phyloP scores from a whole-genome alignment of 1,140 invertebrate species.

The Drosophila suzukii region DNA sequence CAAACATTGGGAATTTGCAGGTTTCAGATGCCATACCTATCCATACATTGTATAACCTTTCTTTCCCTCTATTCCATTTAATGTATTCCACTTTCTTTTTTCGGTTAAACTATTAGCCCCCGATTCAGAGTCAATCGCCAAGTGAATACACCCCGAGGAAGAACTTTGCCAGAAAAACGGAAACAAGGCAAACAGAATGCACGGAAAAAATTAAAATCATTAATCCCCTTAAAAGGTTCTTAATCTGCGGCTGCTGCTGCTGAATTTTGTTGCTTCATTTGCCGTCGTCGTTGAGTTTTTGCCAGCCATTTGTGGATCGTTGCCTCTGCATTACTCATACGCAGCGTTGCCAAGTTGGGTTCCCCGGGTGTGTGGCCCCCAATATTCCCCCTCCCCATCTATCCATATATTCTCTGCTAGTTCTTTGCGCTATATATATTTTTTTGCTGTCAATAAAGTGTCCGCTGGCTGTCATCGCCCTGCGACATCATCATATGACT shows the following conservation, averaged over 20 bases:
- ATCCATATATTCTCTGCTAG: background rate
- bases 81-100: no score
- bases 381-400: background rate
- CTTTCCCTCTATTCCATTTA: background rate
- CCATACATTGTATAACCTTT: no score
- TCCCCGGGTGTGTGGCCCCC: constrained; percentile 10
- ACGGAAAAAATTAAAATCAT: constrained; percentile 63
- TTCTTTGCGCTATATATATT: constrained; percentile 3
- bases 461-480: constrained; percentile 38
- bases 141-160: constrained; percentile 4
- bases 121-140: background rate
- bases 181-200: constrained; percentile 33
- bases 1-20: no score
- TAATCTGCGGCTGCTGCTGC: constrained; percentile 78
- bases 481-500: constrained; percentile 71
- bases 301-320: constrained; percentile 16
- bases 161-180: constrained; percentile 25
- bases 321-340: constrained; percentile 61
- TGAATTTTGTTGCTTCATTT: constrained; percentile 76
- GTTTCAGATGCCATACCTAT: no score
- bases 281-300: constrained; percentile 22
- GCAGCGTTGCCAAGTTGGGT: constrained; percentile 52
- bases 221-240: constrained; percentile 84
- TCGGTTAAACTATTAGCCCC: no score
- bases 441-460: constrained; percentile 54